phyloP scores from a whole-genome alignment of 2,113 vertebrate species.

The Mirza zaza region DNA sequence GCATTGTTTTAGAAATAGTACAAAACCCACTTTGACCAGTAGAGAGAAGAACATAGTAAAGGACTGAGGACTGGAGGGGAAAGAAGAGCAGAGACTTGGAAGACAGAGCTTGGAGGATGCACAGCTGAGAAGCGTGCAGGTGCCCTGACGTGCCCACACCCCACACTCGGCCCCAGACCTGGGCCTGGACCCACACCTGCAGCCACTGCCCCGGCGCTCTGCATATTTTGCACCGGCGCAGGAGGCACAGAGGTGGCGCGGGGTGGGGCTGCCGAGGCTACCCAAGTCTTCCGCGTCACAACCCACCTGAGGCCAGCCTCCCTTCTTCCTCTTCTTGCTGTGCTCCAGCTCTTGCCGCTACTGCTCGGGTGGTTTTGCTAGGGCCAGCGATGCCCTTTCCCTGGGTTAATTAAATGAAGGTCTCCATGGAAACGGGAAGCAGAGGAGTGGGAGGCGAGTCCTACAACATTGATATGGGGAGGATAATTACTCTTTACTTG shows the following conservation, averaged over 20 bases:
- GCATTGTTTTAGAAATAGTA: background rate
- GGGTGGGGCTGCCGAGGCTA: background rate
- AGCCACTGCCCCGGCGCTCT: fast-evolving
- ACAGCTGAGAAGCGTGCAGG: fast-evolving
- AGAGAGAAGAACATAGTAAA: background rate
- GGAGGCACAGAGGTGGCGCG: too few species aligned
- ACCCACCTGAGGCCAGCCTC: background rate
- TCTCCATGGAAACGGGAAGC: conserved; percentile 61
- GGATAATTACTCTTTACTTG: background rate
- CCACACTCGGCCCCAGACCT: fast-evolving
- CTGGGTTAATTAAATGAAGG: conserved; percentile 75
- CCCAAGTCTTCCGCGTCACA: background rate
- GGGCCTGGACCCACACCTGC: background rate
- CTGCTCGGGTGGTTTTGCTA: conserved; percentile 11
- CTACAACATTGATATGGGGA: background rate
- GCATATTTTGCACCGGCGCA: background rate
- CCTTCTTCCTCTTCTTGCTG: background rate
- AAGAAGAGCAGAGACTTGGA: background rate
- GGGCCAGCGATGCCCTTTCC: background rate
- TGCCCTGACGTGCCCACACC: fast-evolving
- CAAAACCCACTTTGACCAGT: fast-evolving
- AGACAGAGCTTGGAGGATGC: fast-evolving
- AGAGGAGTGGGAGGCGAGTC: background rate
- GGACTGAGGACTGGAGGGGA: fast-evolving
- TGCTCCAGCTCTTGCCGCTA: background rate